A percentile compares a stretch with the other conserved stretches of the same genome.
Conservation (phyloP, 2,113 vertebrate genomes). For the Ceyx margarethae region DNA sequence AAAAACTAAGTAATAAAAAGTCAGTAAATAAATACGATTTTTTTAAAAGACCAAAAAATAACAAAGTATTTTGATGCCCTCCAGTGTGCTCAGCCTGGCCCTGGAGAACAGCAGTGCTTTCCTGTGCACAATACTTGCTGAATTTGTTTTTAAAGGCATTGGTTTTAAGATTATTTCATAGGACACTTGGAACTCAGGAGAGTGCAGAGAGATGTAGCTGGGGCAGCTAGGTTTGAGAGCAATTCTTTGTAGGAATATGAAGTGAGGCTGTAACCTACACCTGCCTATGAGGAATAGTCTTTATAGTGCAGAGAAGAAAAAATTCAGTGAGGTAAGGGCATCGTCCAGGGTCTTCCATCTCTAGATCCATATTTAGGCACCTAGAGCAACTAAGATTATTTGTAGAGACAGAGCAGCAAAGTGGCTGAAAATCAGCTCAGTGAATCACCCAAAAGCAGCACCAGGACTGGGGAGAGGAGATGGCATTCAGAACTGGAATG, state of each 20-base stretch:
- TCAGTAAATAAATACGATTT: neutral
- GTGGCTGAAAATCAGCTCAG: neutral
- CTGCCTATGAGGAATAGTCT: neutral
- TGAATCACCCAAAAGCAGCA: neutral
- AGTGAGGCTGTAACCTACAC: neutral
- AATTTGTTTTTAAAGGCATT: neutral
- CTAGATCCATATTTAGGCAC: neutral
- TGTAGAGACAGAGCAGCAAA: neutral
- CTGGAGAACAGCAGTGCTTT: neutral
- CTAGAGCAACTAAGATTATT: neutral
- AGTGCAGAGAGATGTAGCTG: neutral
- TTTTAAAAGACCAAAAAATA: neutral
- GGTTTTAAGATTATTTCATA: neutral
- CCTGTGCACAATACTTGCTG: neutral
- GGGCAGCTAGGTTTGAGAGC: too few species aligned
- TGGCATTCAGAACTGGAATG: constrained; percentile 28
- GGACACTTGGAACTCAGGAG: neutral
- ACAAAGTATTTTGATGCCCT: neutral
- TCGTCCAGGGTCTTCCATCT: neutral
- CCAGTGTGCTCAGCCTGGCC: neutral
- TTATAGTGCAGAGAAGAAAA: neutral
- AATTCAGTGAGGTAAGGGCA: neutral
- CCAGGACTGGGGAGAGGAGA: neutral
- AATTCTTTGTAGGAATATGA: neutral
- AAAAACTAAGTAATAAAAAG: neutral